Evolutionary conservation across 2,113 vertebrate species (phyloP).

Genomic region (Saguinus midas): DNA sequence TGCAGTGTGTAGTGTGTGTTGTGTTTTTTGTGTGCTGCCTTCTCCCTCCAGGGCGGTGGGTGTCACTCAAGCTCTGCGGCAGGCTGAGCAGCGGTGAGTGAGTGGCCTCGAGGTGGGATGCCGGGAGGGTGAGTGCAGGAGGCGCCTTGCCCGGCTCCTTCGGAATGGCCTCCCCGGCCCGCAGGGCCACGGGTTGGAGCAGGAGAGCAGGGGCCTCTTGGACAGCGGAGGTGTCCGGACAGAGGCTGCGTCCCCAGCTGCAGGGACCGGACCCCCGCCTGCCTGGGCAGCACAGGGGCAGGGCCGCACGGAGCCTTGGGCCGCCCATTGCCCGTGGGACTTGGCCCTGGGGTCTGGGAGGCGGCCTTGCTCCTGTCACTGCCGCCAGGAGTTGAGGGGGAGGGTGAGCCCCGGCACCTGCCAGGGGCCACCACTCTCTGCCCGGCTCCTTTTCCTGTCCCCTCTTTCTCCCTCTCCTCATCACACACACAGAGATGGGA

Average conservation of each 20-base stretch:
- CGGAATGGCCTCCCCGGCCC: background rate
- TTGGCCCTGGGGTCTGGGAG: background rate
- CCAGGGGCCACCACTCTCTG: no score
- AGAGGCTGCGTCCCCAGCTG: background rate
- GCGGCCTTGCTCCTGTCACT: rapidly evolving
- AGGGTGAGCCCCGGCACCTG: background rate
- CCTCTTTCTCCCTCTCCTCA: background rate
- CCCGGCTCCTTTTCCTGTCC: no score
- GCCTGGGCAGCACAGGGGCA: background rate
- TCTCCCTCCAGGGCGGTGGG: background rate
- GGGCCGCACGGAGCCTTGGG: background rate
- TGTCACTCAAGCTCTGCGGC: background rate
- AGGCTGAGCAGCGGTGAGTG: background rate
- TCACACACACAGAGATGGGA: background rate
- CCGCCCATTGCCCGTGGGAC: rapidly evolving
- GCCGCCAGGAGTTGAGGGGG: no score
- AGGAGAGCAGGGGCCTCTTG: background rate
- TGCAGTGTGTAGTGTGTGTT: background rate
- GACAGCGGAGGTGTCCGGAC: rapidly evolving
- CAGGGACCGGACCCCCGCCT: rapidly evolving
- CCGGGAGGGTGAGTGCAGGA: background rate
- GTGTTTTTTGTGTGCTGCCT: background rate
- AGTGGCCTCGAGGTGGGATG: background rate
- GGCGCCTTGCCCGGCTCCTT: background rate
- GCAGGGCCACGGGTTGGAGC: background rate